Percentiles rank a stretch among this genome's conserved stretches.
Evolutionary conservation across 2,797 vertebrate species (phyloP).

Genomic region (Enteromius thamalakanensis): DNA sequence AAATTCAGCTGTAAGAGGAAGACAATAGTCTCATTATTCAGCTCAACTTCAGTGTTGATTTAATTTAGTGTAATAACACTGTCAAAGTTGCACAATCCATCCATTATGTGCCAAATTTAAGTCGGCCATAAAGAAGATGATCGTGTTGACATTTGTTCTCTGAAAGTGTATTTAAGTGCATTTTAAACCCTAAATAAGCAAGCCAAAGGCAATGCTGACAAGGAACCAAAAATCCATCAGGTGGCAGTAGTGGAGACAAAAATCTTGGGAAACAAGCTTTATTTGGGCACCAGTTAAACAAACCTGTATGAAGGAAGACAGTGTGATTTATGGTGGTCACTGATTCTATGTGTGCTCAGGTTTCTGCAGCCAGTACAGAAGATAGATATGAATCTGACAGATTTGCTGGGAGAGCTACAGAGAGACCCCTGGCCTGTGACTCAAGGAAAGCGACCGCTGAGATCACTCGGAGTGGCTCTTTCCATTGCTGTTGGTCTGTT

Average conservation of each 20-base stretch:
- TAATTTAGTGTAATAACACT: not conserved
- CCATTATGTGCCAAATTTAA: not conserved
- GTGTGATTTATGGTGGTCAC: not conserved
- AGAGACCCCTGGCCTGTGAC: conserved; percentile 96
- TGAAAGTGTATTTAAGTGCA: not conserved
- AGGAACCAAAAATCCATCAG: not conserved
- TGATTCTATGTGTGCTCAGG: conserved; percentile 68
- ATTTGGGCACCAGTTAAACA: not conserved
- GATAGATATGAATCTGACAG: conserved; percentile 97
- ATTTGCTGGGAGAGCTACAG: conserved; percentile 94
- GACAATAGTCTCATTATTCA: not conserved
- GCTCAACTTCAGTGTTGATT: not conserved
- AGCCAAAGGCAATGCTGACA: not conserved
- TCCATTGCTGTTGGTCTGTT: conserved; percentile 95
- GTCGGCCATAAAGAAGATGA: not conserved
- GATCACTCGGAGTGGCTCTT: conserved; percentile 92
- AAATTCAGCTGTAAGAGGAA: not conserved
- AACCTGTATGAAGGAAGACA: not conserved
- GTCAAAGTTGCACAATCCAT: not conserved
- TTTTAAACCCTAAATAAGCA: not conserved
- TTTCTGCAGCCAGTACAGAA: conserved; percentile 97
- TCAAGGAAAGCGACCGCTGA: conserved; percentile 91
- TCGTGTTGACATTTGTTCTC: not conserved
- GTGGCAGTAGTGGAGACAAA: not conserved
- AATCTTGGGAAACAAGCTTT: not conserved